Conservation (phyloP, 2,113 vertebrate species). For the human region GRCh38 chr1:70051501-70052000, state of each 20-base stretch:
- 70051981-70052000: not conserved
- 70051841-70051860: not conserved
- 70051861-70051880: not conserved
- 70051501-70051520: slow-evolving; percentile 5
- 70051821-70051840: not conserved
- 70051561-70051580: not conserved
- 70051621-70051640: slow-evolving; percentile 15
- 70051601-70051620: not conserved
- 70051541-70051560: not conserved
- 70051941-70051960: not conserved
- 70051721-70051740: slow-evolving; percentile 26
- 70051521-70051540: not conserved
- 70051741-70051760: not conserved
- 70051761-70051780: not conserved
- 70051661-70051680: slow-evolving; percentile 17
- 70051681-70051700: not conserved
- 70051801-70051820: not conserved
- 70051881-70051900: not conserved
- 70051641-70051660: not conserved
- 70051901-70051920: not conserved
- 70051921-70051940: not conserved
- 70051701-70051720: not conserved
- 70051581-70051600: slow-evolving; percentile 29
- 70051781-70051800: slow-evolving; percentile 27
- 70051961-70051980: not conserved